Evolutionary conservation across 2,113 vertebrate genomes (phyloP).

Genomic region (Agelaius phoeniceus): DNA sequence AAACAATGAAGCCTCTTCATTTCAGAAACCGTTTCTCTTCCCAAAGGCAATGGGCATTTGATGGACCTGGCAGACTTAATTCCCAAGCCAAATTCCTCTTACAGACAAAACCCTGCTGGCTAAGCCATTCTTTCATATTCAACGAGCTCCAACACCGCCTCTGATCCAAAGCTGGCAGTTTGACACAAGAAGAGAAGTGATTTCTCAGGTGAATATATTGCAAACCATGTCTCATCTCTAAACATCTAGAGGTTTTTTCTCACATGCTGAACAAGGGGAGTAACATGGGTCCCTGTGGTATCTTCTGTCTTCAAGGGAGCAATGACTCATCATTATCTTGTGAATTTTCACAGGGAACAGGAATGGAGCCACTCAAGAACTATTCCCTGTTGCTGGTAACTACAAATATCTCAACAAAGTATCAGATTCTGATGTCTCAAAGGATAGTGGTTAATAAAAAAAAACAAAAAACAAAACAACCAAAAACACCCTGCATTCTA

Average conservation of each 20-base stretch:
- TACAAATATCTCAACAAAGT: neutral
- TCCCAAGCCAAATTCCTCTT: constrained; percentile 51
- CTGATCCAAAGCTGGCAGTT: constrained; percentile 48
- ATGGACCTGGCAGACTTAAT: constrained; percentile 37
- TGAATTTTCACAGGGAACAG: neutral
- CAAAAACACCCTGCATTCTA: neutral
- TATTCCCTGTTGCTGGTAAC: neutral
- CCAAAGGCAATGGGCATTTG: constrained; percentile 11
- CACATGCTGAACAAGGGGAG: neutral
- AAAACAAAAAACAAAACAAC: neutral
- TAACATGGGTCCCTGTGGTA: neutral
- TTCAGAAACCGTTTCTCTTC: constrained; percentile 21
- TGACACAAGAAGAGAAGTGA: constrained; percentile 24
- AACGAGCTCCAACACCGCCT: neutral
- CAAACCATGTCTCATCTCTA: constrained; percentile 1
- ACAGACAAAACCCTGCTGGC: constrained; percentile 35
- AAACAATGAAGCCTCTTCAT: constrained; percentile 26
- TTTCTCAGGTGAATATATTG: constrained; percentile 44
- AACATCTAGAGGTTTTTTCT: constrained; percentile 1
- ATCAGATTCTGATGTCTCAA: neutral
- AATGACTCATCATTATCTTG: constrained; percentile 33
- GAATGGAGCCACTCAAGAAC: neutral
- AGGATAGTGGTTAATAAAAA: neutral
- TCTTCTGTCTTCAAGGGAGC: neutral
- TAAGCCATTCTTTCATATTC: constrained; percentile 42